A percentile compares a stretch with the other conserved stretches of the same genome.
These are phyloP conservation scores for Heliconius hortense DNA, from an alignment of 2,888 invertebrate genomes.

Conservation along the genomic window DNA sequence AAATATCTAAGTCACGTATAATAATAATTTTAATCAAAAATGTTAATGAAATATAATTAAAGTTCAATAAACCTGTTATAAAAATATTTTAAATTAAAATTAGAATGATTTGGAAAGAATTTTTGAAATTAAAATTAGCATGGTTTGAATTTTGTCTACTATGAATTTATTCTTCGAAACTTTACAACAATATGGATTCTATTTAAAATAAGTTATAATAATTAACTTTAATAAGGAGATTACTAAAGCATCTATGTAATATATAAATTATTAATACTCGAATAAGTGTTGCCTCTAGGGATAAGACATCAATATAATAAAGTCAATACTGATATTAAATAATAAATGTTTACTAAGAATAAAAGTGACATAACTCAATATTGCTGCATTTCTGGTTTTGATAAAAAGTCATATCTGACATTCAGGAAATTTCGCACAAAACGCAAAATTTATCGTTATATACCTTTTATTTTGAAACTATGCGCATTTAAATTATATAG, in stretches of 20 bases:
- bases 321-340: conserved; percentile 7
- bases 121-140: not conserved
- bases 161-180: not conserved
- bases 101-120: not conserved
- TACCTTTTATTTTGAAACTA: not conserved
- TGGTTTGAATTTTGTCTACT: not conserved
- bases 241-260: not conserved
- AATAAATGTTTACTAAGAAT: not conserved
- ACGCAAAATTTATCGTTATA: not conserved
- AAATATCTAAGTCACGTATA: conserved; percentile 2
- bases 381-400: not conserved
- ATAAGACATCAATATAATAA: not conserved
- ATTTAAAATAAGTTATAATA: not conserved
- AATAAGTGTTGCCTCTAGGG: not conserved
- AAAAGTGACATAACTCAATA: not conserved
- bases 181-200: not conserved
- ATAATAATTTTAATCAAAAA: not conserved
- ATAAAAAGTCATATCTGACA: not conserved
- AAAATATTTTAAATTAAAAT: not conserved
- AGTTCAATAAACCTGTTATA: not conserved
- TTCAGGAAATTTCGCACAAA: not conserved
- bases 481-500: not conserved
- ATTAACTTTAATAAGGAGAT: not conserved
- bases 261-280: not conserved
- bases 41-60: not conserved